phyloP scores from a whole-genome alignment of 2,113 vertebrate species.

The Pygoscelis adeliae region DNA sequence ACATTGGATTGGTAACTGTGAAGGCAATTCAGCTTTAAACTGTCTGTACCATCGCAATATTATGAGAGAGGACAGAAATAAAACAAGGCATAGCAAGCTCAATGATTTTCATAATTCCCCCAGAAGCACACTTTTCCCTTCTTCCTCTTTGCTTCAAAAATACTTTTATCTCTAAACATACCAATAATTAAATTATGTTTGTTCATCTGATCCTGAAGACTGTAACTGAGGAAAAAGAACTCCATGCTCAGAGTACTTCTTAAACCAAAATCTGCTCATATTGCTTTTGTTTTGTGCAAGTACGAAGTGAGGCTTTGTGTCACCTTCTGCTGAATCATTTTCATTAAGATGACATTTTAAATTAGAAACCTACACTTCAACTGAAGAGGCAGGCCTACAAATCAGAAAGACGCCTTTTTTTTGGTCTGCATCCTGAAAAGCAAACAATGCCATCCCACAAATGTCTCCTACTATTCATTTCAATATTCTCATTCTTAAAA shows the following conservation, averaged over 20 bases:
- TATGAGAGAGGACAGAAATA: background rate
- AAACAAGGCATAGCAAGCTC: background rate
- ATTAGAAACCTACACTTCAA: background rate
- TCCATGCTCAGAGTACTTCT: background rate
- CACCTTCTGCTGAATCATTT: background rate
- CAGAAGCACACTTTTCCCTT: background rate
- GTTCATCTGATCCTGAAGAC: background rate
- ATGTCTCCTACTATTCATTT: background rate
- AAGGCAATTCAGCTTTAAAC: background rate
- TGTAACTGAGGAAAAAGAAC: background rate
- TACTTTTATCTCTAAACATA: background rate
- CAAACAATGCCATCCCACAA: background rate
- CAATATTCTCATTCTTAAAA: background rate
- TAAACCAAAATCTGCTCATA: background rate
- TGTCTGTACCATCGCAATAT: background rate
- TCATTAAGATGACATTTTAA: background rate
- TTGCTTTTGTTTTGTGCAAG: background rate
- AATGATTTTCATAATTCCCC: background rate
- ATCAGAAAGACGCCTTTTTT: background rate
- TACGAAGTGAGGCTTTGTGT: background rate
- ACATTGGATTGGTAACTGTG: background rate
- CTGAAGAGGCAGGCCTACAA: background rate
- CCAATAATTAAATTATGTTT: background rate
- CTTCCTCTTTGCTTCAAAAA: background rate
- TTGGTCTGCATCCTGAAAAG: background rate